These are phyloP conservation scores for Mus spretus DNA, from an alignment of 2,797 vertebrate genomes.

Conservation along the genomic window DNA sequence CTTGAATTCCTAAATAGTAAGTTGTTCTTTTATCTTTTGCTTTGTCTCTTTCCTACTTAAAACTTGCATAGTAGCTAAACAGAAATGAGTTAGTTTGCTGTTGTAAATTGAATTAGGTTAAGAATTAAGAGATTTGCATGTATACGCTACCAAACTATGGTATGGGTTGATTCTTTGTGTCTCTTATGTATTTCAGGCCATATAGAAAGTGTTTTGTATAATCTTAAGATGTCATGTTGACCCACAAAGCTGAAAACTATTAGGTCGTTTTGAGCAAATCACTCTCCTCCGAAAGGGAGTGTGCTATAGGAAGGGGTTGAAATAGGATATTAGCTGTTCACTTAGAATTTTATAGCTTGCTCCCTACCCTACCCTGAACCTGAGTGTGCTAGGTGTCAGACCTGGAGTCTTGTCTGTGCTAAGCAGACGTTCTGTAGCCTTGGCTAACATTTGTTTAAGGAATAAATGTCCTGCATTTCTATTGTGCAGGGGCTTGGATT, in stretches of 20 bases:
- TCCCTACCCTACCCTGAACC: neutral
- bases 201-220: neutral
- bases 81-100: neutral
- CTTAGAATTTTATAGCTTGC: neutral
- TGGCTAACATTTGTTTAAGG: neutral
- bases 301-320: neutral
- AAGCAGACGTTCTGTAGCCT: neutral
- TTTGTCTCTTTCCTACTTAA: conserved; percentile 13
- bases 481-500: neutral
- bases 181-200: neutral
- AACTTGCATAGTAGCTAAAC: neutral
- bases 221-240: neutral
- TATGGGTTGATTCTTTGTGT: neutral
- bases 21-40: conserved; percentile 1
- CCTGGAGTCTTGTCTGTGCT: neutral
- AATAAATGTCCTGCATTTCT: neutral
- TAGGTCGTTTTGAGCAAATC: neutral
- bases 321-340: neutral
- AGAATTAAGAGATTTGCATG: neutral
- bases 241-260: neutral
- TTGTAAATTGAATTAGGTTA: conserved; percentile 3
- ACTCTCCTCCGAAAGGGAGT: neutral
- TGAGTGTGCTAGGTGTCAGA: neutral
- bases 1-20: conserved; percentile 1
- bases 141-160: neutral